Conservation (phyloP, 2,113 vertebrate genomes). For the Thunnus maccoyii region DNA sequence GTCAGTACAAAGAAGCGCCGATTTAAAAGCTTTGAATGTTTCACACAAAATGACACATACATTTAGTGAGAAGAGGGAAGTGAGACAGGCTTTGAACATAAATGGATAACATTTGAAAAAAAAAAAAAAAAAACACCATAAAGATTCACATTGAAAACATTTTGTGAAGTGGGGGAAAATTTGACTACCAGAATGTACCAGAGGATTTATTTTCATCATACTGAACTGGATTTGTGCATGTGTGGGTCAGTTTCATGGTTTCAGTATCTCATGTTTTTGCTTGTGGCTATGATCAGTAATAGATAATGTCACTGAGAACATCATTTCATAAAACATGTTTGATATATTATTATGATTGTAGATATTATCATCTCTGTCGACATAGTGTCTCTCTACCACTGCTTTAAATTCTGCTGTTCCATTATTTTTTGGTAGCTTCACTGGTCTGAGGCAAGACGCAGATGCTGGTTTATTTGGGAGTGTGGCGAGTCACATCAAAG, state of each 20-base stretch:
- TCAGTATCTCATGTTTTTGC: neutral
- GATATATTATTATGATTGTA: neutral
- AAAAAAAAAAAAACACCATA: neutral
- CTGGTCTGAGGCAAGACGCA: constrained; percentile 5
- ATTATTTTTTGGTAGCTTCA: constrained; percentile 17
- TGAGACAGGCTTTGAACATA: neutral
- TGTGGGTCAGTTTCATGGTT: neutral
- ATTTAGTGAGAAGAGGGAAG: neutral
- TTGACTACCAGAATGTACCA: neutral
- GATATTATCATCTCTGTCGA: constrained; percentile 2
- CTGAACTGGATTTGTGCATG: neutral
- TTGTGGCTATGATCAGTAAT: neutral
- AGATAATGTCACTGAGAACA: neutral
- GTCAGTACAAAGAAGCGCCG: neutral
- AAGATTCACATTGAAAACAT: neutral
- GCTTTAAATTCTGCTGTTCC: neutral
- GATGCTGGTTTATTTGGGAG: constrained; percentile 16
- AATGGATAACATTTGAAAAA: neutral
- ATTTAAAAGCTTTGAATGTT: constrained; percentile 11
- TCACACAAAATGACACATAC: neutral
- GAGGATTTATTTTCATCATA: no score
- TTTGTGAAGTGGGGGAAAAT: neutral
- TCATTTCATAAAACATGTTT: neutral
- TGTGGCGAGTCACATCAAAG: constrained; percentile 50
- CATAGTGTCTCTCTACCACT: neutral